phyloP scores from a whole-genome alignment of 2,888 invertebrate genomes.

The Rhodophaea formosa region DNA sequence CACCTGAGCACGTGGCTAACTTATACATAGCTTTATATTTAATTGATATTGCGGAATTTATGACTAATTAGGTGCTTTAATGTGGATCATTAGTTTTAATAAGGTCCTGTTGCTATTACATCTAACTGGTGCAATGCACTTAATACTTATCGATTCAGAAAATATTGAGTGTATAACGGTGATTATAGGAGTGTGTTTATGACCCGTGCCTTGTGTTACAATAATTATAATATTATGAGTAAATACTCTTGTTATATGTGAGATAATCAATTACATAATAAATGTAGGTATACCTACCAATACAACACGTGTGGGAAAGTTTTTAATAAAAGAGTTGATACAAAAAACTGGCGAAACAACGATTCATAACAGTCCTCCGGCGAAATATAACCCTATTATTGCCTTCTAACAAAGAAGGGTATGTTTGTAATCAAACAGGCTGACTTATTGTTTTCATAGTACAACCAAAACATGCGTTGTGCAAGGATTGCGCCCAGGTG shows the following conservation, averaged over 20 bases:
- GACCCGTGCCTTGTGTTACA: too few relatives aligned
- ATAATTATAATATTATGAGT: too few relatives aligned
- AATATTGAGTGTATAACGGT: too few relatives aligned
- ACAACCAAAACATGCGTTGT: slow-evolving; percentile 18
- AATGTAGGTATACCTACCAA: too few relatives aligned
- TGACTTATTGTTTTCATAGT: slow-evolving; percentile 17
- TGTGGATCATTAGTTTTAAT: not conserved
- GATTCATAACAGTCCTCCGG: slow-evolving; percentile 3
- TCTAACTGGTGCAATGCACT: too few relatives aligned
- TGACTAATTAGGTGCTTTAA: not conserved
- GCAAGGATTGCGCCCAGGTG: slow-evolving; percentile 17
- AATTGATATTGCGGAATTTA: slow-evolving; percentile 1
- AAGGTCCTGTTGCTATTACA: not conserved
- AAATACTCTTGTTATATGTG: too few relatives aligned
- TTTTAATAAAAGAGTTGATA: not conserved
- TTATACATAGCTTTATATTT: not conserved
- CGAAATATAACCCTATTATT: slow-evolving; percentile 11
- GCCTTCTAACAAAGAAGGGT: slow-evolving; percentile 11
- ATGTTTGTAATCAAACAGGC: slow-evolving; percentile 8
- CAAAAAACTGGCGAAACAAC: not conserved
- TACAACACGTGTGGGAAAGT: not conserved
- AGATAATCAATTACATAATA: too few relatives aligned
- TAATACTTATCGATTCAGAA: too few relatives aligned
- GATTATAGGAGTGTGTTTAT: too few relatives aligned
- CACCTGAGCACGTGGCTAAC: slow-evolving; percentile 11